These are phyloP conservation scores for Leptinotarsa undecemlineata DNA, from an alignment of 1,140 invertebrate species.

Conservation along the genomic window DNA sequence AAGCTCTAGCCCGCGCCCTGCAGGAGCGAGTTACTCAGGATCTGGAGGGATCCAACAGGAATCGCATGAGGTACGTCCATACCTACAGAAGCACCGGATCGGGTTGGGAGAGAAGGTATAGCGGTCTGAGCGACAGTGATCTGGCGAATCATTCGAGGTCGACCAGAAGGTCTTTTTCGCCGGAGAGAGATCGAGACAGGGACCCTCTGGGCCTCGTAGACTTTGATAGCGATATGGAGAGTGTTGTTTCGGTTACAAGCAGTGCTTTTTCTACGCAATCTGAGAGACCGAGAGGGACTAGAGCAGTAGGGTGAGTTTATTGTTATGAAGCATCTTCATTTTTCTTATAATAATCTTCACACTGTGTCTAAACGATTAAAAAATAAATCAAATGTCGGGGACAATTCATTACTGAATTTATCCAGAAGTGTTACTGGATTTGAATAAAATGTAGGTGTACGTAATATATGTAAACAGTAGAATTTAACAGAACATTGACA, in stretches of 20 bases:
- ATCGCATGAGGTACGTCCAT: constrained; percentile 54
- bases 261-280: constrained; percentile 92
- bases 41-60: constrained; percentile 68
- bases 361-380: too few species aligned
- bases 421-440: too few species aligned
- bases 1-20: constrained; percentile 64
- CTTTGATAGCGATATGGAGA: constrained; percentile 87
- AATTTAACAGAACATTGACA: too few species aligned
- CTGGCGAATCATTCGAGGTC: constrained; percentile 65
- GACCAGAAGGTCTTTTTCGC: constrained; percentile 58
- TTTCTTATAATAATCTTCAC: too few species aligned
- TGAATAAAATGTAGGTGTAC: too few species aligned
- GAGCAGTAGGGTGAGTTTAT: constrained; percentile 65
- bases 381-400: too few species aligned
- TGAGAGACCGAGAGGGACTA: constrained; percentile 78
- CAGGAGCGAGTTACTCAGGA: constrained; percentile 78
- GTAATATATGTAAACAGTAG: too few species aligned
- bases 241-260: constrained; percentile 81
- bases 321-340: too few species aligned
- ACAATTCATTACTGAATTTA: too few species aligned
- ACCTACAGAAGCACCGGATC: constrained; percentile 71
- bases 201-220: constrained; percentile 73
- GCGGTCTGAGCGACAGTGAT: constrained; percentile 81
- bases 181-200: constrained; percentile 59
- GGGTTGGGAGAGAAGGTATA: constrained; percentile 79